Base-by-base conservation (phyloP, 2,113 vertebrate species). In the Lucifuga dentata region DNA sequence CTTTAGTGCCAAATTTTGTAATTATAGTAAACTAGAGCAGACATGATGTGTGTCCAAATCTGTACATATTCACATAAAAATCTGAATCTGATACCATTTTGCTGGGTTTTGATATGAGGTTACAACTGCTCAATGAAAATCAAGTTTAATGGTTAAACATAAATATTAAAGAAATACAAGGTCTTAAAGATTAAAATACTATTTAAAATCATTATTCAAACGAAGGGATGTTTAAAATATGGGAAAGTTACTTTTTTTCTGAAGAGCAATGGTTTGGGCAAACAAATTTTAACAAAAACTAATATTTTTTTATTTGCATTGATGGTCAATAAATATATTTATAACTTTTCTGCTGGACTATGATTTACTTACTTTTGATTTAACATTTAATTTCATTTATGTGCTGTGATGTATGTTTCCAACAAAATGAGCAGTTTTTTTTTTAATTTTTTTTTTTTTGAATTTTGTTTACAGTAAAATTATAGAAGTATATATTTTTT, bases 1-100 rank as follows among this genome's bases (percentile, higher is more conserved):
- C 9, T 5, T 16, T 2, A 3, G 78, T 87, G 87, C 85, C 83
- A 89, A 86, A 76, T 44, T 59, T 50, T 29, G 26, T 7, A 29
- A 3, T 5, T 29, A 29, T 29, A n/a, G n/a, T n/a, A n/a, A n/a
- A n/a, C n/a, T n/a, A 58, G 59, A 70, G 36, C 44, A 68, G 0
- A 19, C 17, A 8, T 50, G 35, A n/a, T n/a, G n/a, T n/a, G n/a
- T n/a, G n/a, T n/a, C n/a, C n/a, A n/a, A n/a, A 29, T 29, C 26
- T 29, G 26, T 7, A 29, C 26, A 29, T 29, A 3, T 29, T 29
- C 26, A 11, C 63, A 46, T 56, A 13, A 13, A 8, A 15, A 44
- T 43, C 46, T n/a, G 10, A 15, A 3, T 0, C 23, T 19, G 13
- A 20, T 2, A 19, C n/a, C n/a, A n/a, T n/a, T n/a, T n/a, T n/a